Conservation (phyloP, 2,888 invertebrate genomes). For the Psylliodes chrysocephalus region DNA sequence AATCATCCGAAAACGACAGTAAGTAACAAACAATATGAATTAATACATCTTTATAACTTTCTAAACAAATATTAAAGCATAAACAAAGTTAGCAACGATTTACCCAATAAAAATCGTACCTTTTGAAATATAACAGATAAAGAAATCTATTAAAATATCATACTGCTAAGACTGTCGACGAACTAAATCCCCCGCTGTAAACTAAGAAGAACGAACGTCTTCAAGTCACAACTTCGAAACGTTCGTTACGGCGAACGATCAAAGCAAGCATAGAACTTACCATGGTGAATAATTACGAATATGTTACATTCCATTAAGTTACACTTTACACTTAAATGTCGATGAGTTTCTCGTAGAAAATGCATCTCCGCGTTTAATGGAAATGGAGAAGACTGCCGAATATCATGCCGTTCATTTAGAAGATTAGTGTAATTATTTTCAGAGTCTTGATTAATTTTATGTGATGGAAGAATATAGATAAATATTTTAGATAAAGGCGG, state of each 20-base stretch:
- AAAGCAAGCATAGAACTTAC: conserved; percentile 3
- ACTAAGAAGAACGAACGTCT: conserved; percentile 25
- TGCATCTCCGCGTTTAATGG: conserved; percentile 25
- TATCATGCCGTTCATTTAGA: conserved; percentile 17
- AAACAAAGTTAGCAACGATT: no score
- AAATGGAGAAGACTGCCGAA: conserved; percentile 21
- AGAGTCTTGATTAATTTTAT: conserved; percentile 16
- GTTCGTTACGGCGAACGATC: conserved; percentile 42
- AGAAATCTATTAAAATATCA: no score
- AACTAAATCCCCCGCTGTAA: no score
- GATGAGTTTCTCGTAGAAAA: conserved; percentile 28
- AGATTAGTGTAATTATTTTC: conserved; percentile 20
- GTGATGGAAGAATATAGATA: not conserved
- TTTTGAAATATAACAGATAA: no score
- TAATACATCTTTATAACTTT: no score
- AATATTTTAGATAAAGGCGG: not conserved
- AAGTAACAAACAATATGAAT: no score
- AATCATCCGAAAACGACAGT: no score
- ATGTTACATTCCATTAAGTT: conserved; percentile 54
- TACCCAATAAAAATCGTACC: no score
- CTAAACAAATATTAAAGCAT: no score
- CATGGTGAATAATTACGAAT: conserved; percentile 51
- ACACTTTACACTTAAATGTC: conserved; percentile 49
- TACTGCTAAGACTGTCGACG: no score
- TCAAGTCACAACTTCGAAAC: conserved; percentile 36